phyloP scores from a whole-genome alignment of 2,888 invertebrate genomes.

The Xanthorhoe designata region DNA sequence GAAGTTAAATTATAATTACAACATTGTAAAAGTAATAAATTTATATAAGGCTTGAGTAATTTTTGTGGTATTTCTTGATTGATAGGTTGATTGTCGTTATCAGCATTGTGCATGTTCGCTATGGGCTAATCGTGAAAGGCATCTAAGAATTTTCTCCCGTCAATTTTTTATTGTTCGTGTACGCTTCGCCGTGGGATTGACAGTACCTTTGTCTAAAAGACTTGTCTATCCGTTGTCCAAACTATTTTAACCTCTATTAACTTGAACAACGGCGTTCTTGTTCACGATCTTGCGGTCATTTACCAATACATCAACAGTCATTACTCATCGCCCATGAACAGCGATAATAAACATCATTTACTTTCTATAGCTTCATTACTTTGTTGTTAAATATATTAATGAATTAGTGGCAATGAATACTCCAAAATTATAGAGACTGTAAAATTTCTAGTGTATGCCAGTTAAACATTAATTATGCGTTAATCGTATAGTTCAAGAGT shows the following conservation, averaged over 20 bases:
- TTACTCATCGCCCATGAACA: slow-evolving; percentile 71
- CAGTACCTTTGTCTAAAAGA: slow-evolving; percentile 71
- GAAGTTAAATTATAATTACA: background rate
- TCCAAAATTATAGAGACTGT: slow-evolving; percentile 6
- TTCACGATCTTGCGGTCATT: slow-evolving; percentile 70
- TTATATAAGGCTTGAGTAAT: background rate
- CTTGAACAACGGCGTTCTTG: slow-evolving; percentile 66
- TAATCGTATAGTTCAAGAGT: slow-evolving; percentile 1
- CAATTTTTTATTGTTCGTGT: slow-evolving; percentile 63
- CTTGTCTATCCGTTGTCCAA: slow-evolving; percentile 67
- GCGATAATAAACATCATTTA: slow-evolving; percentile 66
- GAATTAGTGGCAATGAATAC: slow-evolving; percentile 40
- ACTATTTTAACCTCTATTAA: slow-evolving; percentile 76
- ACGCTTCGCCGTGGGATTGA: slow-evolving; percentile 61
- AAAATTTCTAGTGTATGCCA: slow-evolving; percentile 33
- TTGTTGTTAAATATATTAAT: slow-evolving; percentile 49
- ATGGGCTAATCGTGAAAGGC: slow-evolving; percentile 56
- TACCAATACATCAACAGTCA: slow-evolving; percentile 70
- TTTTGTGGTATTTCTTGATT: slow-evolving; percentile 41
- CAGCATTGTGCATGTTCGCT: slow-evolving; percentile 44
- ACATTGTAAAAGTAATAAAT: background rate
- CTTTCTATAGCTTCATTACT: slow-evolving; percentile 69
- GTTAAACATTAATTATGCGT: slow-evolving; percentile 12
- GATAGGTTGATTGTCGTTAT: slow-evolving; percentile 48
- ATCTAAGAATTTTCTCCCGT: slow-evolving; percentile 63